Conservation (phyloP, 2,797 vertebrate genomes). For the Oreochromis mossambicus region DNA sequence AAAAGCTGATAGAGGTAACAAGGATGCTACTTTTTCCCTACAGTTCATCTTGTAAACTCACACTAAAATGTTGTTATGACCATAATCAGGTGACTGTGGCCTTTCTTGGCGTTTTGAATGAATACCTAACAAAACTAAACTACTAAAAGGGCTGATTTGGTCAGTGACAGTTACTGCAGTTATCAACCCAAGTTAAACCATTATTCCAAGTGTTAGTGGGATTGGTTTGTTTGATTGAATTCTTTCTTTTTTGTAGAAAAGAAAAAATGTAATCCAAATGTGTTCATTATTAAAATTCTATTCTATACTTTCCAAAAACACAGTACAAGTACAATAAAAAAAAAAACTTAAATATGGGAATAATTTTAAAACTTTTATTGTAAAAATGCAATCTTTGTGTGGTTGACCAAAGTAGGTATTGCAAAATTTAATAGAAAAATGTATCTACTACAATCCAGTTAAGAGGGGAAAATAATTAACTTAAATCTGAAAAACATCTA, state of each 20-base stretch:
- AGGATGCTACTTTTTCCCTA: not conserved
- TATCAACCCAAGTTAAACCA: not conserved
- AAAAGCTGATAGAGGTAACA: not conserved
- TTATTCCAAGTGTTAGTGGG: not conserved
- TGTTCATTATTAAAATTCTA: rapidly evolving
- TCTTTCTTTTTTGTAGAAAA: not conserved
- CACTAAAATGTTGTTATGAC: not conserved
- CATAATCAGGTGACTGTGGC: not conserved
- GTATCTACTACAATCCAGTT: too few relatives aligned
- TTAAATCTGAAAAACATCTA: not conserved
- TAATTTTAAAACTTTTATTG: not conserved
- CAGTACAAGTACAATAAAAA: not conserved
- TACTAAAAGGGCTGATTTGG: not conserved
- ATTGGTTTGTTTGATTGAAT: not conserved
- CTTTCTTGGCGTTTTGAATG: not conserved
- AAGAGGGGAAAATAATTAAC: not conserved
- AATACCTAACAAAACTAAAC: not conserved
- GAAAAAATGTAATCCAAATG: not conserved
- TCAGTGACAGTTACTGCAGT: not conserved
- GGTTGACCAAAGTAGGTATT: not conserved
- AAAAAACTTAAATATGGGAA: not conserved
- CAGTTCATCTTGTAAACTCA: not conserved
- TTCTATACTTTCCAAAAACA: not conserved
- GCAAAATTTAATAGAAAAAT: not conserved
- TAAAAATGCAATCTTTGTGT: not conserved